phyloP scores from a whole-genome alignment of 2,113 vertebrate species.

The Corythaeola cristata region DNA sequence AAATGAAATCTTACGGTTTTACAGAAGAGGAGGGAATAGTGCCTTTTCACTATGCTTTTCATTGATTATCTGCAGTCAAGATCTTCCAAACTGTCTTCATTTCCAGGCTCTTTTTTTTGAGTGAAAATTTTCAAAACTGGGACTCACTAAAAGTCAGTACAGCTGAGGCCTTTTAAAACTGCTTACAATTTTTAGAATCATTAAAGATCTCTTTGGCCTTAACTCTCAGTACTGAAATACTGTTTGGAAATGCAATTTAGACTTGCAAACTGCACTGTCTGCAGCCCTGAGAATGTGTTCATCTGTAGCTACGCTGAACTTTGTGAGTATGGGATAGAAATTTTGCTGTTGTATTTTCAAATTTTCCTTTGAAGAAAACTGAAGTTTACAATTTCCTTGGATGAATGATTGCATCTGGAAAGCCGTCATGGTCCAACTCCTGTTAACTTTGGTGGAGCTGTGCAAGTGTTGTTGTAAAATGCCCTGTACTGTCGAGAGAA shows the following conservation, averaged over 20 bases:
- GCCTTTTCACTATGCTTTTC: background rate
- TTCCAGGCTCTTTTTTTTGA: background rate
- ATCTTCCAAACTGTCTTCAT: background rate
- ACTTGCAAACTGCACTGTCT: background rate
- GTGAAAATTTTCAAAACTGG: background rate
- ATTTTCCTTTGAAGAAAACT: background rate
- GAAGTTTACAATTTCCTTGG: background rate
- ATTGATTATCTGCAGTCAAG: background rate
- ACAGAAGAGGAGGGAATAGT: background rate
- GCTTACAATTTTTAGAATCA: background rate
- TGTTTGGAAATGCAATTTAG: background rate
- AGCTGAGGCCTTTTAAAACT: background rate
- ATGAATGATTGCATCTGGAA: background rate
- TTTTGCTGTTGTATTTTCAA: background rate
- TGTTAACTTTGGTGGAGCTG: background rate
- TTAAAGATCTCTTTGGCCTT: background rate
- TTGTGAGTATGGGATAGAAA: background rate
- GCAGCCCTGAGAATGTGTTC: background rate
- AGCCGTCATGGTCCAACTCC: background rate
- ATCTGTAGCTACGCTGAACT: background rate
- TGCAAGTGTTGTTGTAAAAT: background rate
- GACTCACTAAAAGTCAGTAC: background rate
- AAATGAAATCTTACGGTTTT: background rate
- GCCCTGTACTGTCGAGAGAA: background rate
- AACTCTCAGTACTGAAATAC: background rate